These are phyloP conservation scores for Arvicanthis niloticus DNA, from an alignment of 2,113 vertebrate species.

Conservation along the genomic window DNA sequence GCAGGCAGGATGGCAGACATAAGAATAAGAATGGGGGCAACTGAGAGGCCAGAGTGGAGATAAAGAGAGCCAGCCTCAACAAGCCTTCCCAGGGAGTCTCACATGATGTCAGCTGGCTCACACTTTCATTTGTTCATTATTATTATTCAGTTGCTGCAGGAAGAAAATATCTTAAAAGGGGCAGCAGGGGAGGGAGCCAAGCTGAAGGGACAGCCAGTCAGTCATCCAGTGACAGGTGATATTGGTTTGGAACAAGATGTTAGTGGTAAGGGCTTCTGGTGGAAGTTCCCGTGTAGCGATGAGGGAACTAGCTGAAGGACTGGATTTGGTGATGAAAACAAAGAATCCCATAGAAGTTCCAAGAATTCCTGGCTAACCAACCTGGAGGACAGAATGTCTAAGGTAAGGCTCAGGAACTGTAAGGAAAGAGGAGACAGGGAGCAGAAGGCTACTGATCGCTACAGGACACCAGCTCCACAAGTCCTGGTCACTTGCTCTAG, in stretches of 20 bases:
- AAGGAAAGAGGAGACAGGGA: not conserved
- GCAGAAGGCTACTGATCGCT: not conserved
- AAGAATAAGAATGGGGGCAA: too few species aligned
- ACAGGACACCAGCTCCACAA: not conserved
- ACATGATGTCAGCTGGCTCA: too few species aligned
- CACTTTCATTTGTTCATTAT: not conserved
- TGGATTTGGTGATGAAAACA: not conserved
- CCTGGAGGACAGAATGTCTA: not conserved
- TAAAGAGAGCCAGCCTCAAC: not conserved
- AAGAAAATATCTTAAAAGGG: not conserved
- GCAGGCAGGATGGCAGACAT: rapidly evolving
- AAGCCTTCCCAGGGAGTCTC: not conserved
- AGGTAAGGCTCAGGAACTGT: not conserved
- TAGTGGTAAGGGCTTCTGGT: not conserved
- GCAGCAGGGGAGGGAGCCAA: not conserved
- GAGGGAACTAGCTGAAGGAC: not conserved
- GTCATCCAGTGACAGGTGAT: not conserved
- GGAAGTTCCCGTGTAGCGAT: not conserved
- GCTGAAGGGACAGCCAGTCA: not conserved
- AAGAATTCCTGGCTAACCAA: not conserved
- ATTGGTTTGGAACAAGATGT: not conserved
- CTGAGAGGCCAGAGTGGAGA: not conserved
- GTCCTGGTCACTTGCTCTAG: not conserved
- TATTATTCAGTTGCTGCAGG: not conserved
- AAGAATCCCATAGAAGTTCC: not conserved